Conservation (phyloP, 1,140 invertebrate genomes). For the Amphibalanus amphitrite region DNA sequence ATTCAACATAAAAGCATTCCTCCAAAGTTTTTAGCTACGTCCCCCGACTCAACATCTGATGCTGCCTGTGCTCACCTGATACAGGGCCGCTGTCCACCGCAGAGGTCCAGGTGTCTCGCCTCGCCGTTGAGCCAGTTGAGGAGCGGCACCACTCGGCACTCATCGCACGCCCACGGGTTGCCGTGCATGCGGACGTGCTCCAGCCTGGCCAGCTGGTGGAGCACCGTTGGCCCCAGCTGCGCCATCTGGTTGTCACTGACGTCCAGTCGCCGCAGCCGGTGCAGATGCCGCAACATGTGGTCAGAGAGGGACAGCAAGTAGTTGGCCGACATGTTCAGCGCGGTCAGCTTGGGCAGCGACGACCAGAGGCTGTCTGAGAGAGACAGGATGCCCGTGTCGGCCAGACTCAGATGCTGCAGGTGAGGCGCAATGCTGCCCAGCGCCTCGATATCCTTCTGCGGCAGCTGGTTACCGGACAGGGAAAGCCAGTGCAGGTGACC, state of each 20-base stretch:
- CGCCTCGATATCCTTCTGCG: constrained; percentile 27
- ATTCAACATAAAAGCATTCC: too few relatives aligned
- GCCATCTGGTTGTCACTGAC: constrained; percentile 41
- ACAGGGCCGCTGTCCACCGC: too few relatives aligned
- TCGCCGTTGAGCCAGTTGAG: constrained; percentile 22
- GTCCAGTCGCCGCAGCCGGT: constrained; percentile 41
- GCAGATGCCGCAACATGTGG: constrained; percentile 34
- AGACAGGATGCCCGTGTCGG: constrained; percentile 31
- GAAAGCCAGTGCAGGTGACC: constrained; percentile 40
- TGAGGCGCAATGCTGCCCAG: constrained; percentile 36
- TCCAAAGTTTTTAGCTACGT: too few relatives aligned
- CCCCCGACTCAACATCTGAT: too few relatives aligned
- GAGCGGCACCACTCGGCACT: constrained; percentile 31
- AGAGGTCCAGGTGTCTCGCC: too few relatives aligned
- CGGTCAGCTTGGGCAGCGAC: constrained; percentile 31
- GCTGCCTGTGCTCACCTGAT: too few relatives aligned
- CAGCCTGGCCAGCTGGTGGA: constrained; percentile 28
- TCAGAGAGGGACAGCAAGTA: constrained; percentile 34
- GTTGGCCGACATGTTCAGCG: constrained; percentile 37
- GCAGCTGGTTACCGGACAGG: constrained; percentile 43
- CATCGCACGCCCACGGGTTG: constrained; percentile 47
- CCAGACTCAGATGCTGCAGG: constrained; percentile 36
- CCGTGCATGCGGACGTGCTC: constrained; percentile 33
- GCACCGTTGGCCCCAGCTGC: constrained; percentile 35
- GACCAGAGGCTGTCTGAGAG: constrained; percentile 35